phyloP scores from a whole-genome alignment of 1,140 invertebrate species.

The Oryzaephilus surinamensis region DNA sequence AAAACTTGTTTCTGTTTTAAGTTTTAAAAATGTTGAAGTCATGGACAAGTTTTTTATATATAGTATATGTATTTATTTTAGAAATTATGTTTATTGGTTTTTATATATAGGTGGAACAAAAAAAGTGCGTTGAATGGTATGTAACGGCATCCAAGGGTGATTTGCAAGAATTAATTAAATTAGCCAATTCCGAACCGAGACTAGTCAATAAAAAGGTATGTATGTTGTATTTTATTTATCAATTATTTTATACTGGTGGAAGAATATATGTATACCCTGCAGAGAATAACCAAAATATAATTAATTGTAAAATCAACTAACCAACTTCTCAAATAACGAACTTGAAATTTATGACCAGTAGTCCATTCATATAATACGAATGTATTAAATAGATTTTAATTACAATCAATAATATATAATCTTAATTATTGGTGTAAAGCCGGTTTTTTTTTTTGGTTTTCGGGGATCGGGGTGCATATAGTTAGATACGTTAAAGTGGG shows the following conservation, averaged over 20 bases:
- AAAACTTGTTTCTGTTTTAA: too few relatives aligned
- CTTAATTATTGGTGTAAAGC: conserved; percentile 24
- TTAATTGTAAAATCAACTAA: too few relatives aligned
- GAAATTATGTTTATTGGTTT: too few relatives aligned
- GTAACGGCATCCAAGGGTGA: conserved; percentile 69
- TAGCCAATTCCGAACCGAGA: conserved; percentile 69
- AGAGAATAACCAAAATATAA: background rate
- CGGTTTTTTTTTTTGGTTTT: too few relatives aligned
- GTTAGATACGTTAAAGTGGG: conserved; percentile 13
- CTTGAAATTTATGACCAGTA: conserved; percentile 21
- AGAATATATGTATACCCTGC: conserved; percentile 11
- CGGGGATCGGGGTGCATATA: too few relatives aligned
- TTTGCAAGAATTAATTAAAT: conserved; percentile 69
- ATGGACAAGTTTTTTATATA: too few relatives aligned
- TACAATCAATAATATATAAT: conserved; percentile 27
- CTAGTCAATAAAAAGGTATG: conserved; percentile 73
- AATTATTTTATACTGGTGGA: conserved; percentile 12
- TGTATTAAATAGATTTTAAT: conserved; percentile 28
- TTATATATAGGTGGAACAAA: conserved; percentile 47
- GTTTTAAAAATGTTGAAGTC: too few relatives aligned
- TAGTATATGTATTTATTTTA: too few relatives aligned
- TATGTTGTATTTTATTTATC: conserved; percentile 2
- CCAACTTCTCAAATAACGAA: conserved; percentile 11
- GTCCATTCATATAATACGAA: conserved; percentile 15
- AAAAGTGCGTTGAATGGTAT: conserved; percentile 72